A percentile compares a stretch with the other conserved stretches of the same genome.
phyloP scores from a whole-genome alignment of 2,797 vertebrate species.

The Takifugu rubripes region DNA sequence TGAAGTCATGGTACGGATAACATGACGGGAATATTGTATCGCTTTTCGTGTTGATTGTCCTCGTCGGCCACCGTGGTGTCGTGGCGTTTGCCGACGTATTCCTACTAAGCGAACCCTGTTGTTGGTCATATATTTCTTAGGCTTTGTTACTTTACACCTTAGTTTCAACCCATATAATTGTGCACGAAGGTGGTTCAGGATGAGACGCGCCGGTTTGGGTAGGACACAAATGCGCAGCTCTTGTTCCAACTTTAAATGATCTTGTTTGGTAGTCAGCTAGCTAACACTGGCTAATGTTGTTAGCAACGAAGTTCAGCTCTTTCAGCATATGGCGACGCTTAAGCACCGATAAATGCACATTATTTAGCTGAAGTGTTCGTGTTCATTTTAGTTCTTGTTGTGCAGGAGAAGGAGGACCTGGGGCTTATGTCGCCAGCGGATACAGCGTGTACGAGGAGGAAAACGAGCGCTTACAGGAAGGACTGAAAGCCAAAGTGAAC shows the following conservation, averaged over 20 bases:
- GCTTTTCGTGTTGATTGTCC: constrained; percentile 8
- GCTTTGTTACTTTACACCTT: neutral
- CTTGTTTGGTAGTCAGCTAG: constrained; percentile 20
- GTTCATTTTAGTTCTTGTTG: neutral
- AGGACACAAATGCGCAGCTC: constrained; percentile 23
- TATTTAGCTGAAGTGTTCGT: neutral
- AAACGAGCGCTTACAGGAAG: constrained; percentile 90
- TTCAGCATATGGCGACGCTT: neutral
- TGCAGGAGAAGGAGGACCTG: constrained; percentile 71
- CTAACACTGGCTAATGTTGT: constrained; percentile 19
- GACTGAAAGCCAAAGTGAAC: constrained; percentile 86
- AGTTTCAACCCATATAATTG: neutral
- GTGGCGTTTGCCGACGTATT: constrained; percentile 60
- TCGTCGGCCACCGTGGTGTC: constrained; percentile 71
- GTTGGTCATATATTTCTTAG: neutral
- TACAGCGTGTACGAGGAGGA: constrained; percentile 95
- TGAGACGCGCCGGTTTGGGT: constrained; percentile 79
- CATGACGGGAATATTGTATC: no score
- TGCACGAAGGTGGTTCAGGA: constrained; percentile 28
- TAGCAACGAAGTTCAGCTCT: no score
- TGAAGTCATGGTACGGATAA: no score
- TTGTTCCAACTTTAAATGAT: neutral
- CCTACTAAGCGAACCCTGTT: neutral
- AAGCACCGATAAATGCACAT: no score
- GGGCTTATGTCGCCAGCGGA: constrained; percentile 80